These are phyloP conservation scores for Cotesia congregata DNA, from an alignment of 2,888 invertebrate species.

Conservation along the genomic window DNA sequence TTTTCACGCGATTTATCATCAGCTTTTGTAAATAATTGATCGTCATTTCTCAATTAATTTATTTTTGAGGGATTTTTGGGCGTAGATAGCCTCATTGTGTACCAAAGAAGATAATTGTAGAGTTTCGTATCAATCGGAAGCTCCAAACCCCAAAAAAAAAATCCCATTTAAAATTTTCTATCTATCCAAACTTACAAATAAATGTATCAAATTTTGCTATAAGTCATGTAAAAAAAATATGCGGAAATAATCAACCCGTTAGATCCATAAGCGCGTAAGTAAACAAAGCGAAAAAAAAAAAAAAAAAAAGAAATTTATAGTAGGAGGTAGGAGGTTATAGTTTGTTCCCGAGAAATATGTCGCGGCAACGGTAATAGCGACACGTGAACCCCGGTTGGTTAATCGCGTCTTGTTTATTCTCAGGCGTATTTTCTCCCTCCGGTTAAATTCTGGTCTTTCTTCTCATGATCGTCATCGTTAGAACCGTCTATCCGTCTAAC, in stretches of 20 bases:
- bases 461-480: constrained; percentile 42
- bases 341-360: constrained; percentile 50
- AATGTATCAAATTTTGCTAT: background rate
- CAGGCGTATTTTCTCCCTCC: constrained; percentile 12
- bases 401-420: constrained; percentile 37
- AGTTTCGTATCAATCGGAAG: no score
- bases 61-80: no score
- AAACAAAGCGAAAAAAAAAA: background rate
- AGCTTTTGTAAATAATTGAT: no score
- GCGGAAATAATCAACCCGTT: constrained; percentile 1
- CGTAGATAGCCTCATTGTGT: no score
- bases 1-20: no score
- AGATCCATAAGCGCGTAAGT: background rate
- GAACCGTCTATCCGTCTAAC: constrained; percentile 36
- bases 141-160: background rate
- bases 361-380: constrained; percentile 53
- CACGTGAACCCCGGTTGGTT: constrained; percentile 51
- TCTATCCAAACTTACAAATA: background rate
- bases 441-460: constrained; percentile 30
- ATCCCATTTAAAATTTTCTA: background rate
- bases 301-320: background rate
- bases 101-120: no score
- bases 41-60: no score
- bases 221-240: background rate
- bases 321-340: constrained; percentile 7